A percentile compares a stretch with the other conserved stretches of the same genome.
These are phyloP conservation scores for Euborellia annulipes DNA, from an alignment of 1,140 invertebrate species.

Conservation along the genomic window DNA sequence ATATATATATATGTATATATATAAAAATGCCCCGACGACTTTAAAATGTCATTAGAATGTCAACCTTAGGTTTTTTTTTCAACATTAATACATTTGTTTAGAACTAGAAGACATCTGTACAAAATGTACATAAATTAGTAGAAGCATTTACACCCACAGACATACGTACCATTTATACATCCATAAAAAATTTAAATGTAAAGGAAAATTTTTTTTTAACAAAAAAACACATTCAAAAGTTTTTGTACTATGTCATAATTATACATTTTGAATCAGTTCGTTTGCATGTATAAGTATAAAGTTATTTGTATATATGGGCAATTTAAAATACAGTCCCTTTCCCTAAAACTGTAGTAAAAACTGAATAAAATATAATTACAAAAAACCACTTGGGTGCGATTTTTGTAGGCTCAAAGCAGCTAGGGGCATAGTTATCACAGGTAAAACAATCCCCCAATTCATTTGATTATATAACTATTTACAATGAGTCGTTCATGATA, in stretches of 20 bases:
- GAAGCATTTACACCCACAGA: conserved; percentile 4
- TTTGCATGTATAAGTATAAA: conserved; percentile 11
- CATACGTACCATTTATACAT: conserved; percentile 7
- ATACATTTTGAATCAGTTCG: conserved; percentile 11
- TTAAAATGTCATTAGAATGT: conserved; percentile 5
- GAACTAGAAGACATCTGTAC: conserved; percentile 12
- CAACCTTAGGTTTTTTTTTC: conserved; percentile 5
- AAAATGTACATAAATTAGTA: conserved; percentile 11
- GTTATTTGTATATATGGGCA: conserved; percentile 6
- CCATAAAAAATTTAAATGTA: conserved; percentile 5
- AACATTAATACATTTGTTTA: conserved; percentile 10
- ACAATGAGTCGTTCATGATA: no score
- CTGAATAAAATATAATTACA: neutral
- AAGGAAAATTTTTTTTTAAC: conserved; percentile 1
- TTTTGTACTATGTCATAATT: neutral
- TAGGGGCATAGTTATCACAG: no score
- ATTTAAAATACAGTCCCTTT: conserved; percentile 7
- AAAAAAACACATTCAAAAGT: conserved; percentile 1
- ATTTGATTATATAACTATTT: no score
- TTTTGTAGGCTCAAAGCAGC: no score
- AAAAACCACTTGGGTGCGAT: conserved; percentile 1
- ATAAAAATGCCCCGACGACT: conserved; percentile 1
- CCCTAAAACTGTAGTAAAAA: no score
- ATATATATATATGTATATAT: conserved; percentile 3
- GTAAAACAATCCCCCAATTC: no score